Conservation (phyloP, 2,797 vertebrate species). For the Otus scops region DNA sequence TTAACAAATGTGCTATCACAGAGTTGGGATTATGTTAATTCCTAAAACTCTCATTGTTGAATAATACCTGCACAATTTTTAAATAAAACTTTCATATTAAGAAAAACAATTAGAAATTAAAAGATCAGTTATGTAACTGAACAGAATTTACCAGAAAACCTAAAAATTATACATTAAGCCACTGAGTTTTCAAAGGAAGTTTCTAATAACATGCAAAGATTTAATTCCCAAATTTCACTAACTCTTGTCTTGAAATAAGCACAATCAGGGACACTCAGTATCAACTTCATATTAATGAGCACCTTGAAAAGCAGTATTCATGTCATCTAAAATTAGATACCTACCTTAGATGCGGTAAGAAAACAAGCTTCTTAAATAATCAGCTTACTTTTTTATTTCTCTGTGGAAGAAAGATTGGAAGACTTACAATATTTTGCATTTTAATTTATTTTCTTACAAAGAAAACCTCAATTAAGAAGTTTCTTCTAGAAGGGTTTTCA, state of each 20-base stretch:
- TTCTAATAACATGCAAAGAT: background rate
- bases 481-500: background rate
- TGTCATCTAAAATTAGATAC: background rate
- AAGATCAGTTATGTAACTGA: background rate
- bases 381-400: background rate
- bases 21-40: background rate
- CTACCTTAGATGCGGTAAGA: background rate
- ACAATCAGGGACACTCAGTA: background rate
- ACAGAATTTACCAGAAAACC: background rate
- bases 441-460: background rate
- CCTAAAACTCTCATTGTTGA: background rate
- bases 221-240: background rate
- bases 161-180: background rate
- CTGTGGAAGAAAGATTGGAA: background rate
- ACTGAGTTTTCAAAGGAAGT: background rate
- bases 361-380: background rate
- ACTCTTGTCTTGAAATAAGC: background rate
- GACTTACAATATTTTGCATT: background rate
- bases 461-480: background rate
- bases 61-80: background rate
- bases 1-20: background rate
- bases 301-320: background rate
- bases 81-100: background rate
- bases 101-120: background rate
- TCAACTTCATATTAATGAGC: background rate